Evolutionary conservation across 2,888 invertebrate species (phyloP).

Genomic region (Branchellion lobata): DNA sequence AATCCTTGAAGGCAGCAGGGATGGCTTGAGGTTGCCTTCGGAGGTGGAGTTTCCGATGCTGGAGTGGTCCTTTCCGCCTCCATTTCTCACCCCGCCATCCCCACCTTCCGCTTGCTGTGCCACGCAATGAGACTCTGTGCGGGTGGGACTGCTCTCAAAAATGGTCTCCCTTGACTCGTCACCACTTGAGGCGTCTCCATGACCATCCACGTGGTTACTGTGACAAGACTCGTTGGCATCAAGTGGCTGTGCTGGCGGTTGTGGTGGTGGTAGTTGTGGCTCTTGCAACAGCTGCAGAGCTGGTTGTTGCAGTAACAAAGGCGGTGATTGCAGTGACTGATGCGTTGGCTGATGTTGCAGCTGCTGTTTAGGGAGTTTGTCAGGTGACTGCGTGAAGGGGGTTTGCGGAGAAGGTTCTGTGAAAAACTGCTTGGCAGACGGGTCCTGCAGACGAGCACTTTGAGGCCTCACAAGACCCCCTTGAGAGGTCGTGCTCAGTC

Average conservation of each 20-base stretch:
- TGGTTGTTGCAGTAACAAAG: not conserved
- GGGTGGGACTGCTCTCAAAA: not conserved
- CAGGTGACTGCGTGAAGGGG: not conserved
- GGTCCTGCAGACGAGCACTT: not conserved
- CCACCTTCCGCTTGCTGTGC: not conserved
- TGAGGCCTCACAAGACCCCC: not conserved
- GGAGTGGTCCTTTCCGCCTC: not conserved
- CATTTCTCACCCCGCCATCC: not conserved
- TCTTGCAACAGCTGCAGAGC: not conserved
- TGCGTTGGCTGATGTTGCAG: not conserved
- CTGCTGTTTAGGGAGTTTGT: not conserved
- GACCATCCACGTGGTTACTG: not conserved
- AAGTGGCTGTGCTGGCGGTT: constrained; percentile 1
- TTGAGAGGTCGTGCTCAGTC: not conserved
- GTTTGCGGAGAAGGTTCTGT: not conserved
- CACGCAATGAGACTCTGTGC: not conserved
- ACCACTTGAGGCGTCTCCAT: not conserved
- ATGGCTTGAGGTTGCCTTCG: not conserved
- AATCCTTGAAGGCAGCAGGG: not conserved
- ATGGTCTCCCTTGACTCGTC: constrained; percentile 13
- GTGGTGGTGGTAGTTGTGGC: not conserved
- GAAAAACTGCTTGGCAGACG: not conserved
- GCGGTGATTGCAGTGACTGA: not conserved
- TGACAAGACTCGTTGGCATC: not conserved
- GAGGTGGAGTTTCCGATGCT: not conserved